A percentile compares a stretch with the other conserved stretches of the same genome.
Conservation (phyloP, 2,888 invertebrate species). For the Julus scanicus region DNA sequence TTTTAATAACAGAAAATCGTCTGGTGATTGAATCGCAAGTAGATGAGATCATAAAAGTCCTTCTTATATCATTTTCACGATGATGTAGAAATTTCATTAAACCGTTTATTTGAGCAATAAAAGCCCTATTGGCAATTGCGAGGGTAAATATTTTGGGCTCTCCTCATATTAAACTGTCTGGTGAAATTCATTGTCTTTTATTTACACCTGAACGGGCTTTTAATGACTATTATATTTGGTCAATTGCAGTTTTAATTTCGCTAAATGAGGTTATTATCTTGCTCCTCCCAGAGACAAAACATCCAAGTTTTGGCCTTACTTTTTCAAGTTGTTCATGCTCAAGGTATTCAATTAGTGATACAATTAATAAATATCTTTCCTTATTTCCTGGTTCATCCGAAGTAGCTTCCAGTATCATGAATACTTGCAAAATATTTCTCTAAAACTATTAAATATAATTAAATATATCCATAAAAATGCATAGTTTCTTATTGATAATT, state of each 20-base stretch:
- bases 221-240: neutral
- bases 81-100: conserved; percentile 4
- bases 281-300: neutral
- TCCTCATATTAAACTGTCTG: neutral
- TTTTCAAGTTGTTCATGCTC: too few relatives aligned
- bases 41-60: neutral
- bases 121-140: neutral
- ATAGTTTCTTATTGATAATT: too few relatives aligned
- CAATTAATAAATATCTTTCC: too few relatives aligned
- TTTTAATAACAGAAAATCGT: neutral
- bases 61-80: neutral
- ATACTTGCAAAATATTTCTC: too few relatives aligned
- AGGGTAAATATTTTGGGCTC: neutral
- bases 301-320: too few relatives aligned
- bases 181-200: neutral
- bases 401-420: too few relatives aligned
- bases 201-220: neutral
- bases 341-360: too few relatives aligned
- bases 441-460: too few relatives aligned
- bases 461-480: too few relatives aligned
- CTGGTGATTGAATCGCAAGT: neutral
- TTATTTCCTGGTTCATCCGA: too few relatives aligned
- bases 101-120: conserved; percentile 28
- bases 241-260: neutral
- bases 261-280: neutral